Evolutionary conservation across 2,888 invertebrate species (phyloP).

Genomic region (Cerastoderma edule): DNA sequence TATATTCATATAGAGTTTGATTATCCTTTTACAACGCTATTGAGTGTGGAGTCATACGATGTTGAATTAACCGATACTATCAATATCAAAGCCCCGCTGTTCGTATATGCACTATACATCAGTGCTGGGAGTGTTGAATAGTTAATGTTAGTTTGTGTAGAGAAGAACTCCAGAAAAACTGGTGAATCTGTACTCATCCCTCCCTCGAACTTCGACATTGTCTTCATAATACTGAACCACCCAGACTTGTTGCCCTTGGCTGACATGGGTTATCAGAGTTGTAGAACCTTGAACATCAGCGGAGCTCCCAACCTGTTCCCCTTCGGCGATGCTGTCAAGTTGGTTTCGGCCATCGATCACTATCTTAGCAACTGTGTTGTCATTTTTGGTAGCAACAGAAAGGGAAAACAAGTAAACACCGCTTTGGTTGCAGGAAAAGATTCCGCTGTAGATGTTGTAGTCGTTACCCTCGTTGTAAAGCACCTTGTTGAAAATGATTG

Average conservation of each 20-base stretch:
- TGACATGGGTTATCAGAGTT: constrained; percentile 14
- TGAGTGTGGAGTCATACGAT: no score
- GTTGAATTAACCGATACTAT: no score
- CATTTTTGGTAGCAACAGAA: neutral
- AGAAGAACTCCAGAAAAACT: constrained; percentile 15
- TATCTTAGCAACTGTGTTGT: constrained; percentile 5
- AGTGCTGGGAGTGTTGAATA: no score
- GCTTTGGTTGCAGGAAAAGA: neutral
- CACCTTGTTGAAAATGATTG: constrained; percentile 1
- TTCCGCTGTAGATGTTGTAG: neutral
- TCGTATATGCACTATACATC: no score
- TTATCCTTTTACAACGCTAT: no score
- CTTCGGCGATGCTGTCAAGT: constrained; percentile 10
- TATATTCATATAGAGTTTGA: no score
- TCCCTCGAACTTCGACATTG: neutral
- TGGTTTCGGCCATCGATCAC: constrained; percentile 7
- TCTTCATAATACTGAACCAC: constrained; percentile 10
- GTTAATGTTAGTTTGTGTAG: no score
- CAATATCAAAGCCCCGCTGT: no score
- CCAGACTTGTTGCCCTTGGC: constrained; percentile 5
- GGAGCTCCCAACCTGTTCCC: neutral
- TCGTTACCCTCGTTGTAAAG: constrained; percentile 3
- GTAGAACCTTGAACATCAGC: constrained; percentile 4
- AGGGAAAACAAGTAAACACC: constrained; percentile 13
- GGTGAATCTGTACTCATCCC: neutral